Percentiles rank a stretch among this genome's conserved stretches.
Evolutionary conservation across 2,888 invertebrate species (phyloP).

Genomic region (Leptinotarsa peninsularis): DNA sequence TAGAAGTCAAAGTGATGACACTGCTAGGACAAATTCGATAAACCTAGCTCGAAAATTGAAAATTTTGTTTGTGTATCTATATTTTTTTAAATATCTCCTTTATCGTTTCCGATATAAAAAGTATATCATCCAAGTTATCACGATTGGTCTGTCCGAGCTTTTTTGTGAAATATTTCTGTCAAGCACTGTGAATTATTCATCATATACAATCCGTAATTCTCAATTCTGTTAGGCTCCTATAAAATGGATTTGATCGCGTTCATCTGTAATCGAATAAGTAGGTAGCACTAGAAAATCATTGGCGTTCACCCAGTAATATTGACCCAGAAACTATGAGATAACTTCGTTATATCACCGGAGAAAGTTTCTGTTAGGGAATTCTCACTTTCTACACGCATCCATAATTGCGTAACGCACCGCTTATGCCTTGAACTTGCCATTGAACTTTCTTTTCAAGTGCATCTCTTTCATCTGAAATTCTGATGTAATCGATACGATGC

Average conservation of each 20-base stretch:
- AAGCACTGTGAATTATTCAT: not conserved
- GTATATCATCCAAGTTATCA: too few relatives aligned
- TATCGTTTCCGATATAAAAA: too few relatives aligned
- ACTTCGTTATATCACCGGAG: conserved; percentile 52
- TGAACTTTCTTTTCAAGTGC: conserved; percentile 24
- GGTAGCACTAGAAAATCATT: conserved; percentile 1
- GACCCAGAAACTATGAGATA: conserved; percentile 57
- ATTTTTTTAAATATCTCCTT: too few relatives aligned
- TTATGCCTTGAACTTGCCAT: conserved; percentile 32
- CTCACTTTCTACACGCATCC: conserved; percentile 49
- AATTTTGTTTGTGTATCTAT: too few relatives aligned
- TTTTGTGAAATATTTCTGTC: too few relatives aligned
- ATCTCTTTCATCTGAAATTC: conserved; percentile 6
- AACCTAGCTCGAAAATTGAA: too few relatives aligned
- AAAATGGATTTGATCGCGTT: not conserved
- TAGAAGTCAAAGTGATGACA: too few relatives aligned
- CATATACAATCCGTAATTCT: not conserved
- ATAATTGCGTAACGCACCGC: conserved; percentile 37
- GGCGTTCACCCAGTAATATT: conserved; percentile 49
- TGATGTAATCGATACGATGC: not conserved
- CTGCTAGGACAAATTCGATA: too few relatives aligned
- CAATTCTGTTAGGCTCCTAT: too few relatives aligned
- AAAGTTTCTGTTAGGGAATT: conserved; percentile 49
- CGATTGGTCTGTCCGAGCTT: too few relatives aligned
- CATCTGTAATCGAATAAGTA: not conserved